phyloP scores from a whole-genome alignment of 53 echinoderm and acorn worm genomes.

The Temnopleurus reevesii region DNA sequence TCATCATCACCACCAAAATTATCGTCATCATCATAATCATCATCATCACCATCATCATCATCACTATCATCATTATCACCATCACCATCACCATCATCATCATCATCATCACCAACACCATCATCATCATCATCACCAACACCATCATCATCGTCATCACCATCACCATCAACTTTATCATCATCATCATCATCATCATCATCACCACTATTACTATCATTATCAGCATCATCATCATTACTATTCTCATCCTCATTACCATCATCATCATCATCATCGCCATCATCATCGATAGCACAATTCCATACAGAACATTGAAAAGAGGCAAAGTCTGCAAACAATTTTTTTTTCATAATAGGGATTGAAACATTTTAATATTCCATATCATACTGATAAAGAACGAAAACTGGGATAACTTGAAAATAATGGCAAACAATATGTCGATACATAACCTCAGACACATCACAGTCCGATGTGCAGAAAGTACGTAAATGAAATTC shows the following conservation, averaged over 20 bases:
- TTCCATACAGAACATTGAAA: background rate
- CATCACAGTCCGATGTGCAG: constrained; percentile 26
- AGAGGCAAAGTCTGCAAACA: too few relatives aligned
- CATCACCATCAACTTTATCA: background rate
- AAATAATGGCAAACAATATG: constrained; percentile 47
- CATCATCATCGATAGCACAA: background rate
- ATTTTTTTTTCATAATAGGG: constrained; percentile 30
- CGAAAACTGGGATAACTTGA: constrained; percentile 37
- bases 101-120: background rate
- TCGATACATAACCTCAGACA: constrained; percentile 9
- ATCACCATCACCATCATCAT: background rate
- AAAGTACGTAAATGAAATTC: constrained; percentile 16
- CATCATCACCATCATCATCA: constrained; percentile 23
- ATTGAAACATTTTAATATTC: constrained; percentile 56
- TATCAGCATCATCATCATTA: background rate
- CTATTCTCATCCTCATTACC: background rate
- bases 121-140: background rate
- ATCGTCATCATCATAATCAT: background rate
- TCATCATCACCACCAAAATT: background rate
- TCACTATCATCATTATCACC: background rate
- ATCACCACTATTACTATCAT: background rate
- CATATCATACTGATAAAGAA: constrained; percentile 44
- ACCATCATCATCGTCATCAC: constrained; percentile 7
- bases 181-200: background rate
- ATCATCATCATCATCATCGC: background rate